Percentiles rank a stretch among this genome's conserved stretches.
These are phyloP conservation scores for Adelphocoris suturalis DNA, from an alignment of 2,888 invertebrate species.

Conservation along the genomic window DNA sequence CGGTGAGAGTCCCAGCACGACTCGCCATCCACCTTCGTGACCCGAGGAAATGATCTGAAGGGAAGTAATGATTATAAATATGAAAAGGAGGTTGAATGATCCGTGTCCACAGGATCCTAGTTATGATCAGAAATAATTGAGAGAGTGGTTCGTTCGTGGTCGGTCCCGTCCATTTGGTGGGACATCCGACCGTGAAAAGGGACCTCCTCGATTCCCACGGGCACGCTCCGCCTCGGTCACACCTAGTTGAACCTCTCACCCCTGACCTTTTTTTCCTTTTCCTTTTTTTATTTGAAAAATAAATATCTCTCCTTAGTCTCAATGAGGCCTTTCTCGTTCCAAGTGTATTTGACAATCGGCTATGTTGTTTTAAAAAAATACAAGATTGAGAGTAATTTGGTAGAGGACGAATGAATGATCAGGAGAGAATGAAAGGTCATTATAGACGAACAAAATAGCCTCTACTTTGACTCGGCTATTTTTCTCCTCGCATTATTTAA, in stretches of 20 bases:
- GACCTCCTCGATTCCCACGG: constrained; percentile 46
- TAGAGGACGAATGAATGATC: too few species aligned
- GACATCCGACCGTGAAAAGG: constrained; percentile 46
- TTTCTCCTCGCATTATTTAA: too few species aligned
- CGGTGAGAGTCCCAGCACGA: constrained; percentile 14
- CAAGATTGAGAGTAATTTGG: too few species aligned
- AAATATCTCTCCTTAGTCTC: not conserved
- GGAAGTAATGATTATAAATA: constrained; percentile 42
- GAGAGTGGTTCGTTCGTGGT: not conserved
- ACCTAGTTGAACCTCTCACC: constrained; percentile 50
- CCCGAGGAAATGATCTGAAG: constrained; percentile 34
- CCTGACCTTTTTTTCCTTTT: constrained; percentile 8
- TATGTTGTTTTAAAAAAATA: too few species aligned
- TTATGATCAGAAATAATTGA: not conserved
- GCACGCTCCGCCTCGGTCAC: constrained; percentile 40
- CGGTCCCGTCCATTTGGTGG: constrained; percentile 30
- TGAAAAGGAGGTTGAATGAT: constrained; percentile 18
- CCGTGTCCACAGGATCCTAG: constrained; percentile 32
- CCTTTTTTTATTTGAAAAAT: not conserved
- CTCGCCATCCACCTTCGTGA: constrained; percentile 20
- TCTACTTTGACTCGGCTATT: too few species aligned
- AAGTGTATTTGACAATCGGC: too few species aligned
- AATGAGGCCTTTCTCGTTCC: not conserved
- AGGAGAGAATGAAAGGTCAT: too few species aligned
- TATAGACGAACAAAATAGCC: too few species aligned